Conservation (phyloP, 2,113 vertebrate genomes). For the Semnopithecus entellus region DNA sequence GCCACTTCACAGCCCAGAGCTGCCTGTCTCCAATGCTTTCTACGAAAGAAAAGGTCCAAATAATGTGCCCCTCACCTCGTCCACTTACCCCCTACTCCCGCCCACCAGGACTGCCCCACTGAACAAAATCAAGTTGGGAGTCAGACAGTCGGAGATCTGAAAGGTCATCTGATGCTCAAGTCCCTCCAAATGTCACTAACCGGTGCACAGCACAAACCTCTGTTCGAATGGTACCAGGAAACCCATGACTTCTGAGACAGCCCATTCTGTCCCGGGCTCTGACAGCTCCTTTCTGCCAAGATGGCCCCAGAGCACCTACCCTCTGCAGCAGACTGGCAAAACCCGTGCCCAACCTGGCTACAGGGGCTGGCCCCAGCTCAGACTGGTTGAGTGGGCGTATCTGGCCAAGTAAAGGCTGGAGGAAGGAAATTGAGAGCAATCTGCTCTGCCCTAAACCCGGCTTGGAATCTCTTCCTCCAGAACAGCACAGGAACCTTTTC, state of each 20-base stretch:
- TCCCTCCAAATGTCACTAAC: background rate
- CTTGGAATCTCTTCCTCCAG: background rate
- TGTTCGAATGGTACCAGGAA: constrained; percentile 46
- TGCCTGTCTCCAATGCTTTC: background rate
- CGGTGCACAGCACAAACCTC: background rate
- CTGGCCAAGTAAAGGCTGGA: constrained; percentile 40
- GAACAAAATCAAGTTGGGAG: background rate
- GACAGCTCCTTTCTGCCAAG: constrained; percentile 37
- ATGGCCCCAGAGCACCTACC: constrained; percentile 46
- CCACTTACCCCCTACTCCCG: background rate
- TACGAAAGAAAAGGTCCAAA: background rate
- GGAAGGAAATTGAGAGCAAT: background rate
- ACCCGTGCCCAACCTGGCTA: constrained; percentile 44
- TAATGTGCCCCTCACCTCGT: background rate
- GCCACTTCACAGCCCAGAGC: background rate
- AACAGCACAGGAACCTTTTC: background rate
- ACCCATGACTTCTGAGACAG: background rate
- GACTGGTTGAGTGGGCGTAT: constrained; percentile 58
- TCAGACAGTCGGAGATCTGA: background rate
- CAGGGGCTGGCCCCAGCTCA: constrained; percentile 25
- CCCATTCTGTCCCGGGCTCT: constrained; percentile 9
- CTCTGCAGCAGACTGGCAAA: constrained; percentile 55
- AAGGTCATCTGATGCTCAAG: background rate
- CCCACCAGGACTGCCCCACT: background rate
- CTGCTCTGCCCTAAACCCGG: background rate